A percentile compares a stretch with the other conserved stretches of the same genome.
These are phyloP conservation scores for Chrysina gloriosa DNA, from an alignment of 2,888 invertebrate genomes.

Conservation along the genomic window DNA sequence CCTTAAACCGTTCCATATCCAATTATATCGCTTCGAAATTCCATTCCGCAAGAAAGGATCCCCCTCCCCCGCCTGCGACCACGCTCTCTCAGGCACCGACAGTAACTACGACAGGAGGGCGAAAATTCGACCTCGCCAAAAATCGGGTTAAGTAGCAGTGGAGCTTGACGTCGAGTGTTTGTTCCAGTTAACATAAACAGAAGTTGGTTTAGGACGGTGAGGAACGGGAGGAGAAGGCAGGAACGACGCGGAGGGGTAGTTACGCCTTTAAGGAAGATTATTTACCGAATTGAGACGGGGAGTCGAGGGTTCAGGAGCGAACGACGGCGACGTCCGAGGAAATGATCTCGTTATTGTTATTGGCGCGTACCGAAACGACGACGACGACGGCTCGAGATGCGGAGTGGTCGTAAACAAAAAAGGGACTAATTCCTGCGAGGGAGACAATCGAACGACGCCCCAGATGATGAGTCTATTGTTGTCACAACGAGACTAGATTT, in stretches of 20 bases:
- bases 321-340: slow-evolving; percentile 2
- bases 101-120: not conserved
- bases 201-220: no score
- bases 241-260: no score
- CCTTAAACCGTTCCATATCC: no score
- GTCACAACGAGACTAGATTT: no score
- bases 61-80: not conserved
- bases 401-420: not conserved
- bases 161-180: slow-evolving; percentile 54
- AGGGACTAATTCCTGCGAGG: not conserved
- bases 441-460: no score
- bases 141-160: slow-evolving; percentile 45
- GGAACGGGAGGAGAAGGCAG: no score
- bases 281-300: no score
- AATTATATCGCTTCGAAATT: no score
- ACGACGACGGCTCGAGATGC: no score
- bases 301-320: not conserved
- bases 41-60: no score
- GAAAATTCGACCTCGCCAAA: not conserved
- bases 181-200: slow-evolving; percentile 59
- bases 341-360: slow-evolving; percentile 33
- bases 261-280: no score
- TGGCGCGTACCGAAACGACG: not conserved
- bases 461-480: no score
- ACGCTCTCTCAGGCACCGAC: not conserved